Conservation (phyloP, 2,797 vertebrate genomes). For the Linurgus olivaceus region DNA sequence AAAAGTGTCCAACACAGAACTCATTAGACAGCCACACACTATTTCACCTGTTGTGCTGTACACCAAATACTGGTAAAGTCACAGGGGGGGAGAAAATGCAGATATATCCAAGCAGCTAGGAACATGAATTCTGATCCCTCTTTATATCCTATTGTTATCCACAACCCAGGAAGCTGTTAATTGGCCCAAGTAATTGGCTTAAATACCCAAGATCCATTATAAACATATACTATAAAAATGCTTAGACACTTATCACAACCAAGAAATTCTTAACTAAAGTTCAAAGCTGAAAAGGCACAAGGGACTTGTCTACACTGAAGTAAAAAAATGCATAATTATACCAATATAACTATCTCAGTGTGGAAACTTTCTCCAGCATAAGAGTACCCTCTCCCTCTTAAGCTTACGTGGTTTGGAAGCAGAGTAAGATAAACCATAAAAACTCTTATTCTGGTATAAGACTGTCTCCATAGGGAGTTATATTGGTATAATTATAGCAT, state of each 20-base stretch:
- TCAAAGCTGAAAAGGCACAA: slow-evolving; percentile 48
- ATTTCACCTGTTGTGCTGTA: background rate
- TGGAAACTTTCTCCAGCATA: slow-evolving; percentile 25
- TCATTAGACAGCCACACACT: background rate
- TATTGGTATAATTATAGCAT: slow-evolving; percentile 50
- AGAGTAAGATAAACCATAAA: background rate
- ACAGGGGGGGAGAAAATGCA: background rate
- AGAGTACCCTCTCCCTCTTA: slow-evolving; percentile 13
- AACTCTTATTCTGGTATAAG: slow-evolving; percentile 52
- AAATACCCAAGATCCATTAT: slow-evolving; percentile 48
- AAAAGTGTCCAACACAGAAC: background rate
- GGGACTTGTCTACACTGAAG: slow-evolving; percentile 35
- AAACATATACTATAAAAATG: slow-evolving; percentile 46
- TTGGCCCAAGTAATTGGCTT: slow-evolving; percentile 49
- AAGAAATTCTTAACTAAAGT: slow-evolving; percentile 66
- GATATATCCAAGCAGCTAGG: background rate
- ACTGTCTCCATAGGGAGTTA: slow-evolving; percentile 30
- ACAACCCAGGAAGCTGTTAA: slow-evolving; percentile 30
- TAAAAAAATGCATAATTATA: slow-evolving; percentile 41
- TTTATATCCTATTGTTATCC: slow-evolving; percentile 16
- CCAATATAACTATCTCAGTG: slow-evolving; percentile 12
- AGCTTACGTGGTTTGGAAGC: background rate
- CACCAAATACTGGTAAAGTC: background rate
- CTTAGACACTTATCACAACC: slow-evolving; percentile 46
- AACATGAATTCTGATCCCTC: slow-evolving; percentile 7